Evolutionary conservation across 2,888 invertebrate genomes (phyloP).

Genomic region (Mechanitis mazaeus): DNA sequence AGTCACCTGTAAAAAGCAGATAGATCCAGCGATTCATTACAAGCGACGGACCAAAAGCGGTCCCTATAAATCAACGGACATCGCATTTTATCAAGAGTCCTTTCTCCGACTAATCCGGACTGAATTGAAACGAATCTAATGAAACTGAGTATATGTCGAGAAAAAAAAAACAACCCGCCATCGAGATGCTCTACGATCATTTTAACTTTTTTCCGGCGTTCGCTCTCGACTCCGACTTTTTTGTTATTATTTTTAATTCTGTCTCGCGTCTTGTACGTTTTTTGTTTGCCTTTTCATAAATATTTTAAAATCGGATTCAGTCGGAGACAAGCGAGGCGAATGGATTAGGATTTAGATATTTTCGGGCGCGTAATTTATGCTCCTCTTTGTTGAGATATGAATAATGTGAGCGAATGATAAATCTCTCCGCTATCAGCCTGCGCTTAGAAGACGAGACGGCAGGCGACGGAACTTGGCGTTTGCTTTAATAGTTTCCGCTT

Average conservation of each 20-base stretch:
- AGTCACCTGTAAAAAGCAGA: constrained; percentile 40
- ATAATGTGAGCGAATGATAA: constrained; percentile 64
- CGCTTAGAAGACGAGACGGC: constrained; percentile 24
- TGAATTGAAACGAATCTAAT: constrained; percentile 74
- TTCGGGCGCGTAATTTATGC: constrained; percentile 72
- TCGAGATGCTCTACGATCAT: constrained; percentile 71
- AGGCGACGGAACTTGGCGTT: constrained; percentile 34
- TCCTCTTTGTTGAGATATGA: constrained; percentile 72
- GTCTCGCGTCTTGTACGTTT: constrained; percentile 60
- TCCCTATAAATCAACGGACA: constrained; percentile 70
- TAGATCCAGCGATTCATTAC: constrained; percentile 66
- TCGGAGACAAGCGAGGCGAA: constrained; percentile 71
- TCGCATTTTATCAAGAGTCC: constrained; percentile 67
- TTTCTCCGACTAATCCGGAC: constrained; percentile 70
- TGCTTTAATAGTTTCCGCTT: constrained; percentile 48
- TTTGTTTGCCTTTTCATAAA: constrained; percentile 71
- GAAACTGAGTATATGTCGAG: constrained; percentile 62
- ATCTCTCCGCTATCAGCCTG: constrained; percentile 50
- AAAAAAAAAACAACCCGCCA: constrained; percentile 54
- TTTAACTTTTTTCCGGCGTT: constrained; percentile 71
- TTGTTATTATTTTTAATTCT: constrained; percentile 68
- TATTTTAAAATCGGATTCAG: constrained; percentile 75
- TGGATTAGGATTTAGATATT: constrained; percentile 76
- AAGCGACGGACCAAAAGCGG: constrained; percentile 55
- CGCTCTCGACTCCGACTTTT: constrained; percentile 60